Percentiles rank a stretch among this genome's conserved stretches.
Conservation (phyloP, 1,140 invertebrate species). For the Zaprionus nigranus region DNA sequence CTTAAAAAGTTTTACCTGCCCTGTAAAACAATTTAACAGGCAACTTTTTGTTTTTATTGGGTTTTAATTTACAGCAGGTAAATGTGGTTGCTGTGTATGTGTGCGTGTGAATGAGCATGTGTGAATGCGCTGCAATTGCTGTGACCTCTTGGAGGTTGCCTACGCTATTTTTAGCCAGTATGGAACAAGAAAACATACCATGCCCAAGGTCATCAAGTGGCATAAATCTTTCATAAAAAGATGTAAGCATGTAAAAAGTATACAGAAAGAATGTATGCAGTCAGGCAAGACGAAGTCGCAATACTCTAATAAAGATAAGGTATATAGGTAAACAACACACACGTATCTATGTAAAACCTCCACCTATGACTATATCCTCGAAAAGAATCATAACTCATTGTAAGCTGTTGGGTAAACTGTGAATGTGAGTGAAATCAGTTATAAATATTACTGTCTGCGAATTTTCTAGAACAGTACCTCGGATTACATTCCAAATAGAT, state of each 20-base stretch:
- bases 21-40: constrained; percentile 59
- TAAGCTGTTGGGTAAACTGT: background rate
- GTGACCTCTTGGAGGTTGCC: constrained; percentile 65
- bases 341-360: background rate
- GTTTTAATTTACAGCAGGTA: constrained; percentile 58
- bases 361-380: background rate
- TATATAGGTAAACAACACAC: background rate
- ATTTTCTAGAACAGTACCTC: constrained; percentile 11
- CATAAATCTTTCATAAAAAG: constrained; percentile 66
- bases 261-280: constrained; percentile 21
- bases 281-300: no score
- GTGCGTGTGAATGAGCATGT: background rate
- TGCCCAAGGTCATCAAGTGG: constrained; percentile 65
- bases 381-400: background rate
- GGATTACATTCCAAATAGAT: constrained; percentile 3
- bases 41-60: constrained; percentile 48
- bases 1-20: constrained; percentile 50
- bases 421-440: background rate
- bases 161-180: constrained; percentile 62
- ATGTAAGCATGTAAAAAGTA: constrained; percentile 43
- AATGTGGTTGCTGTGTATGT: constrained; percentile 7
- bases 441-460: constrained; percentile 16
- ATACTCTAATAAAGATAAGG: background rate
- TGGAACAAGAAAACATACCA: constrained; percentile 56
- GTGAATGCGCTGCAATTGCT: constrained; percentile 51